Base-by-base conservation (phyloP, 2,797 vertebrate species). In the Myotis myotis region DNA sequence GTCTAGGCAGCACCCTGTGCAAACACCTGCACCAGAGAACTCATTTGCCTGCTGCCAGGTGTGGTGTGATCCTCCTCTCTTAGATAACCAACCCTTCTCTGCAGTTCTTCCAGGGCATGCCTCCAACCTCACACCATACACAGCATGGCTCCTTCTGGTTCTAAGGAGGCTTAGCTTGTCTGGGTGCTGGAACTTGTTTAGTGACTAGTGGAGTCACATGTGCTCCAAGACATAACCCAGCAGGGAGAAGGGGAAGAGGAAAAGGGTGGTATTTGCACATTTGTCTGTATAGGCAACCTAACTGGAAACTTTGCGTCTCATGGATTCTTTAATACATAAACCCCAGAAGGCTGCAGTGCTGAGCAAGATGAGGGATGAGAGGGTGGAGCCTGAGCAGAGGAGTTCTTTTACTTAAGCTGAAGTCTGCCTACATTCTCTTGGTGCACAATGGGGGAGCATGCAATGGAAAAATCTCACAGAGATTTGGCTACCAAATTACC, bases 401-500 rank as follows among this genome's bases (percentile, higher is more conserved):
- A 4, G 9, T 19, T n/a, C 28, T 96, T 70, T 82, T 53, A 30
- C 83, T 91, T 49, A 20, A 88, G 47, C 13, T 47, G 44, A 91
- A 91, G 25, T 71, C 33, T 88, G 57, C 47, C 55, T 47, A 10
- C 41, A 12, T 33, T 33, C 57, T 66, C 22, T 38, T 36, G n/a
- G 16, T 47, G 53, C 60, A 80, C 3, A 16, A 33, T 30, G 28
- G 13, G 23, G n/a, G 6, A 55, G 57, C 71, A 82, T 6, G 66
- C 16, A 20, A 22, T n/a, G 33, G 25, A 87, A 87, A 89, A 33
- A 44, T 53, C 60, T 84, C 30, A 0, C 25, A 55, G 71, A 88
- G 28, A 92, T 88, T 72, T 71, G 62, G 25, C 62, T n/a, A 72
- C 22, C 68, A 82, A 96, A 62, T 72, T 92, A 89, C 68, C 64